These are phyloP conservation scores for Rhegmatorhina hoffmannsi DNA, from an alignment of 2,113 vertebrate species.

Conservation along the genomic window DNA sequence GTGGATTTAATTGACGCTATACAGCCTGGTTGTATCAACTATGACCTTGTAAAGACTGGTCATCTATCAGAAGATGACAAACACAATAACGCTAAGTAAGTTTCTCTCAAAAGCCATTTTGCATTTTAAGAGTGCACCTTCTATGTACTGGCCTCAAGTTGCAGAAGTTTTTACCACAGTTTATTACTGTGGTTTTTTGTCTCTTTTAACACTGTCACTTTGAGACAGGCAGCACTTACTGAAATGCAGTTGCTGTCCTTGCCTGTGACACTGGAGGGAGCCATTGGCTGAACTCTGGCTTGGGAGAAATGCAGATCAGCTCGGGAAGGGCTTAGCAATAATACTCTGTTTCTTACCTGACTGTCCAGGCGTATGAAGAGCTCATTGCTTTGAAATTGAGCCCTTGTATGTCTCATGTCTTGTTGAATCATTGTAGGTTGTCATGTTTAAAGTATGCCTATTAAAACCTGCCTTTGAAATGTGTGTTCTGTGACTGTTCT, in stretches of 20 bases:
- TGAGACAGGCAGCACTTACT: not conserved
- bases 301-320: not conserved
- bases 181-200: not conserved
- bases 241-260: not conserved
- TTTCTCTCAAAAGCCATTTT: not conserved
- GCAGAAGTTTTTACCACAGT: not conserved
- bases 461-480: not conserved
- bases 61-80: constrained; percentile 87
- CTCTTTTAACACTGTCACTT: not conserved
- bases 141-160: not conserved
- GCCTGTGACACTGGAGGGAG: not conserved
- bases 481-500: not conserved
- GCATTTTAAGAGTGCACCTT: not conserved
- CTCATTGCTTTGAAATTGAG: not conserved
- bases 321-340: not conserved
- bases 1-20: constrained; percentile 97
- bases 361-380: not conserved
- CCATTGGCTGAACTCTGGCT: not conserved
- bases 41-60: constrained; percentile 92
- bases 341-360: not conserved
- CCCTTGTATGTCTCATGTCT: not conserved
- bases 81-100: constrained; percentile 96
- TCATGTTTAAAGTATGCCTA: not conserved
- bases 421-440: not conserved
- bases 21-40: constrained; percentile 91